Evolutionary conservation across 2,113 vertebrate species (phyloP).

Genomic region (Phaethon lepturus): DNA sequence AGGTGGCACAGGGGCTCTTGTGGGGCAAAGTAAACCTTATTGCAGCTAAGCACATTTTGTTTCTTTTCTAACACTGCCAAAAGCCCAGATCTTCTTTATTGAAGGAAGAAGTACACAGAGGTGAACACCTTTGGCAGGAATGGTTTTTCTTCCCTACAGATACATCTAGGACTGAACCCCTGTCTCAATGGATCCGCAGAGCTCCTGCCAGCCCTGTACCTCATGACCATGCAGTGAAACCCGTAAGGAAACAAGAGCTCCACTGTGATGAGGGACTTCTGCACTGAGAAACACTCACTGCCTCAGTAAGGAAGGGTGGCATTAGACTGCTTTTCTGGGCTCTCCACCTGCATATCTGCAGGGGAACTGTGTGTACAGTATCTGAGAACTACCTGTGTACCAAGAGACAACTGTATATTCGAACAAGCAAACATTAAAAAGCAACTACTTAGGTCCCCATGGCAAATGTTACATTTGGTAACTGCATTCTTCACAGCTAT

Average conservation of each 20-base stretch:
- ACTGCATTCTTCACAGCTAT: not conserved
- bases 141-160: not conserved
- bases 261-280: not conserved
- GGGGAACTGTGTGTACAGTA: accelerated
- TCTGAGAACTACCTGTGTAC: not conserved
- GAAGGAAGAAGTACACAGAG: not conserved
- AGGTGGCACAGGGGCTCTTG: not conserved
- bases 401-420: not conserved
- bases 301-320: not conserved
- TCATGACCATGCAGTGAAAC: not conserved
- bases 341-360: not conserved
- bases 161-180: not conserved
- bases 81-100: not conserved
- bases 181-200: not conserved
- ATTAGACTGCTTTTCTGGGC: not conserved
- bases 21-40: not conserved
- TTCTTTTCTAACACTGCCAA: not conserved
- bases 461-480: not conserved
- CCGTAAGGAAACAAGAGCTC: not conserved
- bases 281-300: not conserved
- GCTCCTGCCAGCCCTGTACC: accelerated
- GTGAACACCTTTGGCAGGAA: not conserved
- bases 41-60: not conserved
- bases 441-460: not conserved
- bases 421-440: not conserved